A percentile compares a stretch with the other conserved stretches of the same genome.
These are phyloP conservation scores for Ricordea florida DNA, from an alignment of 92 coral and sea anemone genomes.

Conservation along the genomic window DNA sequence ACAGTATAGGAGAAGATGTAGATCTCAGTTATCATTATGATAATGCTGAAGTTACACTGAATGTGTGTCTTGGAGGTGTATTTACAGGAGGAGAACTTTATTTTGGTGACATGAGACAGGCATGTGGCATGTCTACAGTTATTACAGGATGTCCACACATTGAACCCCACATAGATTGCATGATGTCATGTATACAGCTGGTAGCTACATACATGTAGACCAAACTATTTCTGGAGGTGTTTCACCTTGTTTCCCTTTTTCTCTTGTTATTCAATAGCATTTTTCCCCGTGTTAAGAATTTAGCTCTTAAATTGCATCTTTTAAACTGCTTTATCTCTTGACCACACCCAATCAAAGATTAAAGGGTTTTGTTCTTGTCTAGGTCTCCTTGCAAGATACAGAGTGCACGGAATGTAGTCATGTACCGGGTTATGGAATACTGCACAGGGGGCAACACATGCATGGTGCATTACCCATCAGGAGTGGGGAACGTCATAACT, in stretches of 20 bases:
- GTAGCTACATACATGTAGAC: too few species aligned
- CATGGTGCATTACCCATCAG: conserved; percentile 92
- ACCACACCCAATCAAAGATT: not conserved
- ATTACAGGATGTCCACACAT: too few species aligned
- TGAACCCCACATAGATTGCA: too few species aligned
- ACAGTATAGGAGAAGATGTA: conserved; percentile 88
- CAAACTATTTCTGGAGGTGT: too few species aligned
- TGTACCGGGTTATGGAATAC: conserved; percentile 66
- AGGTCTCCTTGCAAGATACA: conserved; percentile 75
- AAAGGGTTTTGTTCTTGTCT: not conserved
- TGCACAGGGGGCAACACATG: conserved; percentile 96
- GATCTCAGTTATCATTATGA: conserved; percentile 93
- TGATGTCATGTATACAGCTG: too few species aligned
- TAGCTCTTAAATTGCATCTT: not conserved
- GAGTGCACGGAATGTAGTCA: conserved; percentile 80
- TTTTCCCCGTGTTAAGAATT: too few species aligned
- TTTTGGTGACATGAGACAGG: conserved; percentile 97
- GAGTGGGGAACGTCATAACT: conserved; percentile 81
- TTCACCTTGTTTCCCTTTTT: too few species aligned
- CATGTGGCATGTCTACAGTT: too few species aligned
- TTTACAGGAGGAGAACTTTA: conserved; percentile 87
- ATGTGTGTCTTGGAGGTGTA: conserved; percentile 84
- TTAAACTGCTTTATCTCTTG: not conserved
- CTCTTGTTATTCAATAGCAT: too few species aligned
- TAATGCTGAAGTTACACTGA: conserved; percentile 94